Base-by-base conservation (phyloP, 2,797 vertebrate genomes). In the Dendrocincla tyrannina region DNA sequence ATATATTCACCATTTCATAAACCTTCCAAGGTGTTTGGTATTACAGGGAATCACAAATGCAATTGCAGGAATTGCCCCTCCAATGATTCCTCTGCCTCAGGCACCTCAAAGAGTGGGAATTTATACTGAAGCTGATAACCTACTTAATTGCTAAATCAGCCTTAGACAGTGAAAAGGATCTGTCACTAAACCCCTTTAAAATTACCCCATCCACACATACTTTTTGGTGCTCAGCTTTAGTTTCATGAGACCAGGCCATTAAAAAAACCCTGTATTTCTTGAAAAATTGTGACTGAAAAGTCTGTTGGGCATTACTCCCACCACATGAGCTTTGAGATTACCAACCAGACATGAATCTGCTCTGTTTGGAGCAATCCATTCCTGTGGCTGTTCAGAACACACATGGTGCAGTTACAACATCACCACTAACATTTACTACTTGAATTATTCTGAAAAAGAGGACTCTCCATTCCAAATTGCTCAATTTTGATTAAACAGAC, bases 171-270 rank as follows among this genome's bases (percentile, higher is more conserved):
- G n/a, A 66, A 50, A 84, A 39, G 7, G 13, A 73, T 28, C n/a
- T 70, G 17, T 11, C 27, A n/a, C 42, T 80, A 85, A 76, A 66
- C 0, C 2, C 17, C 30, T 68, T 64, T 12, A 90, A 80, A 81
- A 56, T 49, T 23, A 50, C 10, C 2, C 7, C 2, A 0, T 23
- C 13, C 17, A 2, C 9, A 10, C 5, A 35, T 12, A 9, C 13
- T 27, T 58, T 52, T 33, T 58, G 37, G 47, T 66, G n/a, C 24
- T 85, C 28, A 56, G 37, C 13, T 77, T 77, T 53, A 76, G 25
- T 76, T 68, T 72, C 41, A 37, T 17, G 44, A 77, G 42, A 62
- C 4, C 10, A 77, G n/a, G n/a, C 17, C 37, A 58, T 6, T 30
- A 11, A 59, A 86, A 85, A 87, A 87, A 28, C 4, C 2, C 37